A percentile compares a stretch with the other conserved stretches of the same genome.
These are phyloP conservation scores for Echinops telfairi DNA, from an alignment of 2,113 vertebrate species.

Conservation along the genomic window DNA sequence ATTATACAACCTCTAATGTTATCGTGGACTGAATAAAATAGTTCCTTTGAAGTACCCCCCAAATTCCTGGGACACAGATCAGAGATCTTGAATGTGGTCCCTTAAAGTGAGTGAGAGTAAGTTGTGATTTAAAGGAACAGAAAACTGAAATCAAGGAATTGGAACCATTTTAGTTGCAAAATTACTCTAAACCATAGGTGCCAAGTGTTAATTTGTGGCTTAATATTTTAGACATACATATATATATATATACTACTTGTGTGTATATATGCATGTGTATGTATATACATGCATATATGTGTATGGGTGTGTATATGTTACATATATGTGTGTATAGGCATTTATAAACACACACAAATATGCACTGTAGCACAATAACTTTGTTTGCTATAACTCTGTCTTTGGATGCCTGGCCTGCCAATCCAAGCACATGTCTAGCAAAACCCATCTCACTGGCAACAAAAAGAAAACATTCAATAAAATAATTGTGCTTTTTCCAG, in stretches of 20 bases:
- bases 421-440: background rate
- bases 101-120: background rate
- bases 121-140: conserved; percentile 17
- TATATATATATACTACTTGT: background rate
- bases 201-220: conserved; percentile 1
- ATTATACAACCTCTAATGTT: background rate
- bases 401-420: background rate
- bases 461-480: background rate
- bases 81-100: background rate
- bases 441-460: background rate
- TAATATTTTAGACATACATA: background rate
- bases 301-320: background rate
- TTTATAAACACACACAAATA: conserved; percentile 8
- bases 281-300: background rate
- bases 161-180: conserved; percentile 18
- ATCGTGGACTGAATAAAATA: background rate
- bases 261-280: background rate
- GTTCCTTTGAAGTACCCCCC: background rate
- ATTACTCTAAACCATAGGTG: background rate
- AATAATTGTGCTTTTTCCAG: background rate
- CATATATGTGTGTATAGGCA: background rate
- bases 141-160: conserved; percentile 33
- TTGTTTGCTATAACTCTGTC: background rate
- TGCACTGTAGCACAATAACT: background rate
- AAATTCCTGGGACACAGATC: conserved; percentile 21